A percentile compares a stretch with the other conserved stretches of the same genome.
Conservation (phyloP, 2,797 vertebrate species). For the Mastacembelus armatus region DNA sequence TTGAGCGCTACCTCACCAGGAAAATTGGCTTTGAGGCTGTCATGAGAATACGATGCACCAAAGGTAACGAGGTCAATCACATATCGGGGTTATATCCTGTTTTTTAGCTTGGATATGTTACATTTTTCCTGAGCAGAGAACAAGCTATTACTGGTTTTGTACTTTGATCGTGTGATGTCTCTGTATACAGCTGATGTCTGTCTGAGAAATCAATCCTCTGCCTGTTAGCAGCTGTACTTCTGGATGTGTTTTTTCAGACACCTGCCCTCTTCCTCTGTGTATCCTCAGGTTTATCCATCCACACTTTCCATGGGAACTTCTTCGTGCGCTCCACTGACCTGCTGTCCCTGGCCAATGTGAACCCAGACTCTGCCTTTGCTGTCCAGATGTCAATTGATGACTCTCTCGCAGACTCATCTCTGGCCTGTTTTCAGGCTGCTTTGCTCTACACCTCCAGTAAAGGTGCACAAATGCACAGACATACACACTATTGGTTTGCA, state of each 20-base stretch:
- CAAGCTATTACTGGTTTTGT: background rate
- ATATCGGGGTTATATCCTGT: background rate
- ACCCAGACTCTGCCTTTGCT: conserved; percentile 96
- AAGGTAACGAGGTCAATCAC: conserved; percentile 84
- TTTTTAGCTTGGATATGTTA: too few species aligned
- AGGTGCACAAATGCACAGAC: conserved; percentile 79
- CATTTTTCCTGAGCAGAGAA: too few species aligned
- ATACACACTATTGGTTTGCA: background rate
- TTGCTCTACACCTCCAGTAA: conserved; percentile 97
- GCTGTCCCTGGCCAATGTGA: conserved; percentile 96
- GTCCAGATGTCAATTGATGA: conserved; percentile 98
- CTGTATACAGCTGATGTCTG: too few species aligned
- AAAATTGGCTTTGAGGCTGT: conserved; percentile 99
- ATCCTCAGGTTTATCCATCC: conserved; percentile 93
- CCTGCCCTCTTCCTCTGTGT: background rate
- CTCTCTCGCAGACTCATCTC: conserved; percentile 91
- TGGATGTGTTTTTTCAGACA: too few species aligned
- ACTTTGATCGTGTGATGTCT: background rate
- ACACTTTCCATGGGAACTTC: conserved; percentile 98
- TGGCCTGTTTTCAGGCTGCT: conserved; percentile 97
- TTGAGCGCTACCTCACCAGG: conserved; percentile 94
- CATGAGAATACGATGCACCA: conserved; percentile 98
- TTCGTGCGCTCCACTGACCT: conserved; percentile 98
- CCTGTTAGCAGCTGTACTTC: too few species aligned
- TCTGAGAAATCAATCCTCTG: too few species aligned